Conservation (phyloP, 1,140 invertebrate genomes). For the Drosophila aff. region DNA sequence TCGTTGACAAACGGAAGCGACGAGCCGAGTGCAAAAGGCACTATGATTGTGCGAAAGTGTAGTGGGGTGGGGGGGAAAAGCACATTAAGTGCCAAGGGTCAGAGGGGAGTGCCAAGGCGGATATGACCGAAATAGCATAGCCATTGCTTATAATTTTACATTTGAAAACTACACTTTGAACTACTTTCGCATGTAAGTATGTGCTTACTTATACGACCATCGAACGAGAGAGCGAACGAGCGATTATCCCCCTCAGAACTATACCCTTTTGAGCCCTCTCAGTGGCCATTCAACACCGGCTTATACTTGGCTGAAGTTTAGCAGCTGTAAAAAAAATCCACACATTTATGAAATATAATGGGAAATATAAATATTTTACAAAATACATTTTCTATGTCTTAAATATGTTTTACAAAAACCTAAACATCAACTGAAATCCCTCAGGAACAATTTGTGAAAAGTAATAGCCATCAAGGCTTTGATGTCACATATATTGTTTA, state of each 20-base stretch:
- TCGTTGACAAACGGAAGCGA: conserved; percentile 82
- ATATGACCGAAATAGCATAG: conserved; percentile 76
- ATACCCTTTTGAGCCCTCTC: conserved; percentile 3
- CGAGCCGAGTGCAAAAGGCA: conserved; percentile 68
- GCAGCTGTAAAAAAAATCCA: not conserved
- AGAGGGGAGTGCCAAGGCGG: conserved; percentile 21
- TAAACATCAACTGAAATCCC: not conserved
- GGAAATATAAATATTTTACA: not conserved
- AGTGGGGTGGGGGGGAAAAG: not conserved
- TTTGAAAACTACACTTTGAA: conserved; percentile 69
- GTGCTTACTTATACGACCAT: conserved; percentile 55
- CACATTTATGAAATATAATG: not conserved
- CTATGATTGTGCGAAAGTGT: conserved; percentile 29
- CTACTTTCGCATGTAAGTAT: conserved; percentile 62
- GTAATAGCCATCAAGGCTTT: not conserved
- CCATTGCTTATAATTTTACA: conserved; percentile 77
- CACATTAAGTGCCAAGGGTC: conserved; percentile 24
- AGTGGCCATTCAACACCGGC: conserved; percentile 4
- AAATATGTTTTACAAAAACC: not conserved
- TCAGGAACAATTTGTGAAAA: conserved; percentile 14
- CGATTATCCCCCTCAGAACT: conserved; percentile 24
- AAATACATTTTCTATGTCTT: not conserved
- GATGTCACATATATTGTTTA: conserved; percentile 9
- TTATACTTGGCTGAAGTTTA: not conserved
- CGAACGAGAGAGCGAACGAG: conserved; percentile 32